Evolutionary conservation across 2,113 vertebrate species (phyloP), one percentile per base, ranked within the genome.

Genomic region (Barnardius zonarius): DNA sequence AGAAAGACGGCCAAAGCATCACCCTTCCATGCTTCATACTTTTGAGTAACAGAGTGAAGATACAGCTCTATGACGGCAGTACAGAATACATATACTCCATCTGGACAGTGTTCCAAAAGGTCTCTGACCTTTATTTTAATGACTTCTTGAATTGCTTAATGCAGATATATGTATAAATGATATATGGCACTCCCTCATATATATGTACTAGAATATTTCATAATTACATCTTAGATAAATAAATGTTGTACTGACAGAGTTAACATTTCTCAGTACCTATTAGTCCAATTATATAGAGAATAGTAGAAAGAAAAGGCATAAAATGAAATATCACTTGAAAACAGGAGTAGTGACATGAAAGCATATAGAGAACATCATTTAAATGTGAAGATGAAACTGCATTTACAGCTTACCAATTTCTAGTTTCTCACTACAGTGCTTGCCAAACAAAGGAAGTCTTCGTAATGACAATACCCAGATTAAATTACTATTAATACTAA

Each of bases 231-330:
- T 10, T 44, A n/a, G 17, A 20, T 62, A 66, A 64, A 66, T 43
- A 61, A 62, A 82, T 39, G 59, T 10, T 57, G 64, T 73, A 88
- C 83, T 89, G 88, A 92, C 88, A 72, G 16, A 41, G 49, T 79
- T 76, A 76, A 70, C 19, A 68, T 92, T 81, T 88, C 87, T 96
- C 85, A 88, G 88, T 74, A 94, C 7, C 27, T 76, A n/a, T 19
- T 63, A 54, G 14, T 31, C 30, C 18, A 52, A 48, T 52, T 77
- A 62, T 54, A 83, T 41, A 69, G 1, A 66, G 18, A 59, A 24
- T 8, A 54, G 14, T 43, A 93, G 37, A 77, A 79, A 55, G 25
- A 72, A 86, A 92, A 78, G 39, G 68, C 25, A 92, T 64, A 86
- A 90, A 91, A 89, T 39, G 1, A 90, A 94, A 86, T 64, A 78